A percentile compares a stretch with the other conserved stretches of the same genome.
These are phyloP conservation scores for Apotomis betuletana DNA, from an alignment of 2,888 invertebrate genomes.

Conservation along the genomic window DNA sequence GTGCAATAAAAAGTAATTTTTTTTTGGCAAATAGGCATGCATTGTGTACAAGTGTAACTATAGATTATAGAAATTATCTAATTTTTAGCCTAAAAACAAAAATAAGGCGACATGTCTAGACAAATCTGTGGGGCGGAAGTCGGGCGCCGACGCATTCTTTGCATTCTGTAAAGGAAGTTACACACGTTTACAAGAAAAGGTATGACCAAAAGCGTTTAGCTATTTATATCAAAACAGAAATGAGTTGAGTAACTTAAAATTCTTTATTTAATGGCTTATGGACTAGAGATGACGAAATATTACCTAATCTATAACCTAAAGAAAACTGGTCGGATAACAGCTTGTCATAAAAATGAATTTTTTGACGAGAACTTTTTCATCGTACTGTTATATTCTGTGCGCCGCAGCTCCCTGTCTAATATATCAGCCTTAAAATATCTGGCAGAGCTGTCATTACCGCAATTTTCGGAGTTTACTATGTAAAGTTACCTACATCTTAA, in stretches of 20 bases:
- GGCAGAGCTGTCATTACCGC: slow-evolving; percentile 21
- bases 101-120: slow-evolving; percentile 3
- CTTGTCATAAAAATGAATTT: too few species aligned
- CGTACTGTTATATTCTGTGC: slow-evolving; percentile 12
- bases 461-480: slow-evolving; percentile 25
- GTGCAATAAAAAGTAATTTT: too few species aligned
- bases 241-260: not conserved
- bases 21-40: too few species aligned
- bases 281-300: too few species aligned
- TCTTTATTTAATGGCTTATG: not conserved
- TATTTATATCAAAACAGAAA: not conserved
- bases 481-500: not conserved
- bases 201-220: not conserved
- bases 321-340: too few species aligned
- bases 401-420: slow-evolving; percentile 1
- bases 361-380: too few species aligned
- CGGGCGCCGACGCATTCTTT: slow-evolving; percentile 17
- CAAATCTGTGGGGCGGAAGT: slow-evolving; percentile 13
- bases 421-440: slow-evolving; percentile 34
- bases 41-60: not conserved
- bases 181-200: slow-evolving; percentile 4
- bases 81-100: slow-evolving; percentile 1
- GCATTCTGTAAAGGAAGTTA: slow-evolving; percentile 25
- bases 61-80: not conserved
- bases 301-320: too few species aligned